Percentiles rank a stretch among this genome's conserved stretches.
Evolutionary conservation across 2,888 invertebrate species (phyloP).

Genomic region (Eupithecia dodoneata): DNA sequence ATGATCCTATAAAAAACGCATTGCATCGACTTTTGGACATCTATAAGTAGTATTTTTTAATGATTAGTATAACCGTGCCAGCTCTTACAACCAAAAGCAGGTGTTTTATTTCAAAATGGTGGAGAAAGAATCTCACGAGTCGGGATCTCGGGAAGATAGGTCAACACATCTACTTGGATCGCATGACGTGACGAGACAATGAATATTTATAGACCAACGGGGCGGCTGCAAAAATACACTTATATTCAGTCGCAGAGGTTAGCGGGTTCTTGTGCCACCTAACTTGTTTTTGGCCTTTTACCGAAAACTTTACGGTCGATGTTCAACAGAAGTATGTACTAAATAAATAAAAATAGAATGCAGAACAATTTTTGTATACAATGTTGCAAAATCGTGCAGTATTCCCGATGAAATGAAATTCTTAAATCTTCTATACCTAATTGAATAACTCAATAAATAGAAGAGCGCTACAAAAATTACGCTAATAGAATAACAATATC

Average conservation of each 20-base stretch:
- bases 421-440: too few species aligned
- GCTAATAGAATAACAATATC: background rate
- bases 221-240: conserved; percentile 24
- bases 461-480: background rate
- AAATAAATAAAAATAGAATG: background rate
- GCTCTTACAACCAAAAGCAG: background rate
- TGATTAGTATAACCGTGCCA: background rate
- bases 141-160: conserved; percentile 43
- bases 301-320: background rate
- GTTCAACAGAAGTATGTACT: background rate
- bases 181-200: conserved; percentile 45
- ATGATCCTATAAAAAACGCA: too few species aligned
- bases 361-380: background rate
- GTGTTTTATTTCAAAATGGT: background rate
- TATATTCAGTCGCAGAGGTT: conserved; percentile 13
- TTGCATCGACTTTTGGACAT: background rate
- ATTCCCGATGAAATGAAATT: background rate
- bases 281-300: conserved; percentile 30
- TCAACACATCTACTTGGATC: conserved; percentile 29
- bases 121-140: background rate
- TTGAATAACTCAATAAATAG: too few species aligned
- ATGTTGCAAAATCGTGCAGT: background rate
- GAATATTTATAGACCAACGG: conserved; percentile 56
- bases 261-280: conserved; percentile 29
- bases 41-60: background rate